Evolutionary conservation across 1,140 invertebrate genomes (phyloP).

Genomic region (Drosophila nannoptera): DNA sequence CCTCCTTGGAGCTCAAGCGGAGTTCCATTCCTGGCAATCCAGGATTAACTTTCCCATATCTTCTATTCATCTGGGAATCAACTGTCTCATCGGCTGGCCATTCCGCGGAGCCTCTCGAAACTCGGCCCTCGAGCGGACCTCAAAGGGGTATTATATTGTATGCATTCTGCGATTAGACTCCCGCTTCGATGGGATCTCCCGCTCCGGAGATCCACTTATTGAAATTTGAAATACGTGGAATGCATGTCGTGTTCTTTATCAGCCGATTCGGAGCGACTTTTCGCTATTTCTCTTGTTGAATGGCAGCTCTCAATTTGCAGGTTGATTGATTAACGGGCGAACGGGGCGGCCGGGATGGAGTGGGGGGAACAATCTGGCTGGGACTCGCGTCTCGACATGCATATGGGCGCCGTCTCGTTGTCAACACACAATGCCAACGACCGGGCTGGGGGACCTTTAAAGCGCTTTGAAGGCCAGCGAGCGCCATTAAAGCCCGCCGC

Average conservation of each 20-base stretch:
- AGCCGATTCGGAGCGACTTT: conserved; percentile 9
- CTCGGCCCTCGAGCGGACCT: too few species aligned
- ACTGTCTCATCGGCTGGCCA: too few species aligned
- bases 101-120: too few species aligned
- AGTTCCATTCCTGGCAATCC: too few species aligned
- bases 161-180: too few species aligned
- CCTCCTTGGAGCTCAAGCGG: too few species aligned
- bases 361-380: not conserved
- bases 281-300: not conserved
- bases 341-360: not conserved
- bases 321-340: conserved; percentile 56
- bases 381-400: conserved; percentile 27
- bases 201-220: not conserved
- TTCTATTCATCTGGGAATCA: too few species aligned
- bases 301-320: conserved; percentile 45
- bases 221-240: not conserved
- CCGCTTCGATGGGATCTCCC: too few species aligned
- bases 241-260: conserved; percentile 5
- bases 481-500: conserved; percentile 44
- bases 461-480: conserved; percentile 25
- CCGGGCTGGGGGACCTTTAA: conserved; percentile 28
- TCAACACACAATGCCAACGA: conserved; percentile 25
- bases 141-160: not conserved
- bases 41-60: too few species aligned
- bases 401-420: conserved; percentile 40